Percentiles rank a stretch among this genome's conserved stretches.
Evolutionary conservation across 2,797 vertebrate species (phyloP).

Genomic region (Gymnodraco acuticeps): DNA sequence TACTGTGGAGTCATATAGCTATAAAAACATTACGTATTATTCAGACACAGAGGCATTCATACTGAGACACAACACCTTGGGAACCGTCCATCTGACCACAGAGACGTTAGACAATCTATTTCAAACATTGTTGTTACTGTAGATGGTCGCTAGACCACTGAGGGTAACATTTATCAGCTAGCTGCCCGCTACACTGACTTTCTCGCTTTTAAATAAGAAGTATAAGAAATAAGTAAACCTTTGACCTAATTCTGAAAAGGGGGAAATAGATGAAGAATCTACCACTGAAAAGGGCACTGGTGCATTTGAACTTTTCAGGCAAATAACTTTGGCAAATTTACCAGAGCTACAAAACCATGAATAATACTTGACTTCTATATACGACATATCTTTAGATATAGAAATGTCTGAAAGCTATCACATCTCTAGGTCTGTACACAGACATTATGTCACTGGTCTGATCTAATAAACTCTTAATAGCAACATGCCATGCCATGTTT

Average conservation of each 20-base stretch:
- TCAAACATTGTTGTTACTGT: too few relatives aligned
- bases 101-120: slow-evolving; percentile 12
- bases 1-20: slow-evolving; percentile 23
- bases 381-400: slow-evolving; percentile 17
- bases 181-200: neutral
- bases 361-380: slow-evolving; percentile 22
- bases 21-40: slow-evolving; percentile 11
- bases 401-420: slow-evolving; percentile 24
- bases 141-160: too few relatives aligned
- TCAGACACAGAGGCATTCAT: slow-evolving; percentile 29
- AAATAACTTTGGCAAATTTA: slow-evolving; percentile 35
- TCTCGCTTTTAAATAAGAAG: slow-evolving; percentile 14
- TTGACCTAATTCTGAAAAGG: neutral
- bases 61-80: slow-evolving; percentile 6
- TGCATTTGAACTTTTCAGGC: slow-evolving; percentile 3
- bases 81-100: slow-evolving; percentile 8
- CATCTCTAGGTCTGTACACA: slow-evolving; percentile 10
- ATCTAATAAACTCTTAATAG: slow-evolving; percentile 37
- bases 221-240: slow-evolving; percentile 16
- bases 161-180: slow-evolving; percentile 31
- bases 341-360: slow-evolving; percentile 23
- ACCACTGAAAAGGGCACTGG: slow-evolving; percentile 10
- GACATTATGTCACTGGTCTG: slow-evolving; percentile 13
- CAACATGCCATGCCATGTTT: slow-evolving; percentile 41
- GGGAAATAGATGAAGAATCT: slow-evolving; percentile 3